Percentiles rank a stretch among this genome's conserved stretches.
Conservation (phyloP, 2,888 invertebrate species). For the Nezara viridula region DNA sequence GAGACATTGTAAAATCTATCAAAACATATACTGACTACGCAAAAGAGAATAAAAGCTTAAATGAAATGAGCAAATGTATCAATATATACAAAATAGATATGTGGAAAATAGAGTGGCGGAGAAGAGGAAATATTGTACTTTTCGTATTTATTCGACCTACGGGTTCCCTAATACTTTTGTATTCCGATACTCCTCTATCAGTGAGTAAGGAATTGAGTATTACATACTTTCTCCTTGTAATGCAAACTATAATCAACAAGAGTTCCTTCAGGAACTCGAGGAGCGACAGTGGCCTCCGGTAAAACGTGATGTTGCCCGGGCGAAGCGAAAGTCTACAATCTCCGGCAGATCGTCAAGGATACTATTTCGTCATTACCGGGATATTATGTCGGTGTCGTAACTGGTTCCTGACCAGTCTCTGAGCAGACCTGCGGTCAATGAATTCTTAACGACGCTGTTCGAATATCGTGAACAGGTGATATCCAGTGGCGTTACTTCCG, state of each 20-base stretch:
- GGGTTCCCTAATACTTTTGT: too few species aligned
- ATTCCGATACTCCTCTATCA: background rate
- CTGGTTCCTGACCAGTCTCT: background rate
- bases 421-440: background rate
- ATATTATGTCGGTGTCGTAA: background rate
- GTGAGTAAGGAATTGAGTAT: background rate
- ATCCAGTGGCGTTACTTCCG: too few species aligned
- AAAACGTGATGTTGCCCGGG: background rate
- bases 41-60: too few species aligned
- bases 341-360: background rate
- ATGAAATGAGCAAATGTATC: too few species aligned
- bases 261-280: too few species aligned
- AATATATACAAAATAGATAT: too few species aligned
- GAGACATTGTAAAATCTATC: too few species aligned
- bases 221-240: background rate
- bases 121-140: too few species aligned
- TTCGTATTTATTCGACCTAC: too few species aligned
- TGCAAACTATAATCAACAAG: background rate
- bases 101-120: too few species aligned
- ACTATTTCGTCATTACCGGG: background rate
- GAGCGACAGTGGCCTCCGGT: background rate
- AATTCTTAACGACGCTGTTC: background rate
- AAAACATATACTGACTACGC: too few species aligned
- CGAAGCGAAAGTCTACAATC: background rate
- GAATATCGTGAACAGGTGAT: background rate